Conservation (phyloP, 2,797 vertebrate species). For the Nyctibius grandis region DNA sequence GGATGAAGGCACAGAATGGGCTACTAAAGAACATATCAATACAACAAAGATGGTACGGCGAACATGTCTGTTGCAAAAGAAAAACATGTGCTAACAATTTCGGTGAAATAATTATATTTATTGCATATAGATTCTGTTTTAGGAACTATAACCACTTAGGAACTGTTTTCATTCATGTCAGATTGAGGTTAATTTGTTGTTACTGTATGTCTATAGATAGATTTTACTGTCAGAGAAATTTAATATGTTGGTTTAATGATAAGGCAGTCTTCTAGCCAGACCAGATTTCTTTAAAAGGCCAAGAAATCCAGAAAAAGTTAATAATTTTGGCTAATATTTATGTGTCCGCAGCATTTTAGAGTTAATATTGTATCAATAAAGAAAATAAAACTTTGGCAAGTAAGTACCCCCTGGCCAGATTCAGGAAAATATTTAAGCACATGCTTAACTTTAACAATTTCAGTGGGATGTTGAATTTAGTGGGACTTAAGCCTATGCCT, state of each 20-base stretch:
- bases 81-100: slow-evolving; percentile 82
- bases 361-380: slow-evolving; percentile 18
- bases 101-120: slow-evolving; percentile 77
- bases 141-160: slow-evolving; percentile 76
- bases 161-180: slow-evolving; percentile 78
- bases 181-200: slow-evolving; percentile 78
- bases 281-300: neutral
- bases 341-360: neutral
- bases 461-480: slow-evolving; percentile 8
- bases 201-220: slow-evolving; percentile 71
- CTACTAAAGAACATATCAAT: slow-evolving; percentile 69
- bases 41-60: slow-evolving; percentile 67
- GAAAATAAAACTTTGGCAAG: neutral
- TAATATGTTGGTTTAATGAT: slow-evolving; percentile 70
- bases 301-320: slow-evolving; percentile 17
- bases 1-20: slow-evolving; percentile 65
- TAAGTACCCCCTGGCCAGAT: neutral
- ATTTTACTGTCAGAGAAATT: slow-evolving; percentile 69
- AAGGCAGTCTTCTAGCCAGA: slow-evolving; percentile 58
- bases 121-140: slow-evolving; percentile 76
- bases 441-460: neutral
- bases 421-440: neutral
- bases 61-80: slow-evolving; percentile 51
- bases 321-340: slow-evolving; percentile 39
- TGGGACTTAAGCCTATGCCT: neutral